Evolutionary conservation across 2,113 vertebrate genomes (phyloP).

Genomic region (Syngnathus scovelli): DNA sequence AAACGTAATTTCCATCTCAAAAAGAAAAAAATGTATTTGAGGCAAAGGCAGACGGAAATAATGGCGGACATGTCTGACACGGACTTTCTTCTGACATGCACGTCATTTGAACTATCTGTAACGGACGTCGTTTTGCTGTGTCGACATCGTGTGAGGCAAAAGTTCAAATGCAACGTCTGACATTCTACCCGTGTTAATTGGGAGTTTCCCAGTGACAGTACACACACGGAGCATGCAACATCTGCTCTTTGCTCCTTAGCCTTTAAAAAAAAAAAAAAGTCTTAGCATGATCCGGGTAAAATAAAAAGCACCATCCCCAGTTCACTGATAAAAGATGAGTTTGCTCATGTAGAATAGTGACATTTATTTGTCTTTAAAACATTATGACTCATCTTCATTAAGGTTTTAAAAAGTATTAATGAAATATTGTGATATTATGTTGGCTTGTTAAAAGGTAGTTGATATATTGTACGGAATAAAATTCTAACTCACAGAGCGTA

Average conservation of each 20-base stretch:
- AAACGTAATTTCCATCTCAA: constrained; percentile 14
- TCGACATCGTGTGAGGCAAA: constrained; percentile 29
- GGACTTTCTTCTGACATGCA: constrained; percentile 52
- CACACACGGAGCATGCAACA: constrained; percentile 1
- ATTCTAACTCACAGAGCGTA: background rate
- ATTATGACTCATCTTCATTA: background rate
- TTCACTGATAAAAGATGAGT: background rate
- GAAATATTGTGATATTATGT: background rate
- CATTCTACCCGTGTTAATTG: constrained; percentile 40
- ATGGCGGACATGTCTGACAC: constrained; percentile 33
- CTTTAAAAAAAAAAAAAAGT: background rate
- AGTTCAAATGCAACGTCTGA: constrained; percentile 40
- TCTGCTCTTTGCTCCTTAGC: background rate
- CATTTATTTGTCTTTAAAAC: too few relatives aligned
- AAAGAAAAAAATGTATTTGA: constrained; percentile 17
- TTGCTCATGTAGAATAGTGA: background rate
- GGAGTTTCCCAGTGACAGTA: constrained; percentile 26
- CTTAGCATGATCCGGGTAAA: background rate
- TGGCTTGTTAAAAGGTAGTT: background rate
- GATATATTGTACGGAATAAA: background rate
- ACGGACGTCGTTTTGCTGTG: constrained; percentile 34
- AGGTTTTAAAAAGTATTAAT: background rate
- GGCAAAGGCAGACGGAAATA: constrained; percentile 27
- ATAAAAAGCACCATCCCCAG: background rate
- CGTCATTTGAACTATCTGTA: constrained; percentile 49